Evolutionary conservation across 2,888 invertebrate genomes (phyloP).

Genomic region (Dryocosmus kuriphilus): DNA sequence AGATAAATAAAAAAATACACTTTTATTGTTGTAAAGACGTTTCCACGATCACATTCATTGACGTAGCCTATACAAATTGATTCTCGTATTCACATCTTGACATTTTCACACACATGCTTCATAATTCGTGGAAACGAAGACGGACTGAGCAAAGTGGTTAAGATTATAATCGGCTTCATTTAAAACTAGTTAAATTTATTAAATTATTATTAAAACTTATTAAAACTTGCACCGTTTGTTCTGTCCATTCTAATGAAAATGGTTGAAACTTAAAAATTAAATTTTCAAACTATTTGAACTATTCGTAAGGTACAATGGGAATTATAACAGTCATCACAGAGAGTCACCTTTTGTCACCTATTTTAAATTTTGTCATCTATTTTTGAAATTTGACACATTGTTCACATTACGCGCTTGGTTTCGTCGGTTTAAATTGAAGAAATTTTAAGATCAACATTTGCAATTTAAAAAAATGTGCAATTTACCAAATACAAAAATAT

Average conservation of each 20-base stretch:
- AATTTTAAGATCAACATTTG: too few relatives aligned
- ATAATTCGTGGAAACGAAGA: slow-evolving; percentile 31
- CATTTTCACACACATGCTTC: slow-evolving; percentile 6
- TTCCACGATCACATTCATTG: slow-evolving; percentile 38
- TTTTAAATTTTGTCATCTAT: too few relatives aligned
- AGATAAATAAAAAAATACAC: neutral
- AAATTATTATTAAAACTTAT: neutral
- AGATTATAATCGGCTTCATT: neutral
- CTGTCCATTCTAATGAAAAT: slow-evolving; percentile 22
- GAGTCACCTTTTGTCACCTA: too few relatives aligned
- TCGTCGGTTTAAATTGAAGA: too few relatives aligned
- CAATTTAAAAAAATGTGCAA: too few relatives aligned
- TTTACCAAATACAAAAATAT: too few relatives aligned
- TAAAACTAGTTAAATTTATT: neutral
- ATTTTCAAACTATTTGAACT: neutral
- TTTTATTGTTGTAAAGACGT: slow-evolving; percentile 8
- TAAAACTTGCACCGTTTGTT: slow-evolving; percentile 7
- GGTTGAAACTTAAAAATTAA: neutral
- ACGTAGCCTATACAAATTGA: slow-evolving; percentile 5
- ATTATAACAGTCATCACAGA: too few relatives aligned
- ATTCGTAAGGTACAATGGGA: neutral
- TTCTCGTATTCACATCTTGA: slow-evolving; percentile 18
- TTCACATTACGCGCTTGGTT: too few relatives aligned
- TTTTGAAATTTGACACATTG: too few relatives aligned
- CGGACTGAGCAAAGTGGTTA: slow-evolving; percentile 33